A percentile compares a stretch with the other conserved stretches of the same genome.
phyloP scores from a whole-genome alignment of 2,888 invertebrate species.

The Tanypteryx hageni region DNA sequence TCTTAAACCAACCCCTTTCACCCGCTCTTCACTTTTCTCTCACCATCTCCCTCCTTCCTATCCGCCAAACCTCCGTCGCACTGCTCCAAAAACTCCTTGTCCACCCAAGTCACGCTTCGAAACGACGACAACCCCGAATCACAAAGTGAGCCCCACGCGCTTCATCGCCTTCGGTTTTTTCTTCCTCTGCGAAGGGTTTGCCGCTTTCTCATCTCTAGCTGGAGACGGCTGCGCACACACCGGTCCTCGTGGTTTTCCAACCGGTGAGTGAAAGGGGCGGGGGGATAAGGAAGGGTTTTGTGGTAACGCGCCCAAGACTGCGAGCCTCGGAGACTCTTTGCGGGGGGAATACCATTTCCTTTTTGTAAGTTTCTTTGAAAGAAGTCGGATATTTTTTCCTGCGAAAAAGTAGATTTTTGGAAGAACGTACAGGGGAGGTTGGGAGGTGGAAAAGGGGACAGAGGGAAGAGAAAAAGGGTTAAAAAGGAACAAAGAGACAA shows the following conservation, averaged over 20 bases:
- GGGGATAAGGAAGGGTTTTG: not conserved
- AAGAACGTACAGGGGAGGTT: not conserved
- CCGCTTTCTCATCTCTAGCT: slow-evolving; percentile 21
- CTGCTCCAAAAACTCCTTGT: not conserved
- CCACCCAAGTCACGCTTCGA: slow-evolving; percentile 44
- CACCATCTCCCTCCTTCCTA: not conserved
- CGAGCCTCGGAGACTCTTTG: not conserved
- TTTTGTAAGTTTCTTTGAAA: not conserved
- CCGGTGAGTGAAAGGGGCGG: not conserved
- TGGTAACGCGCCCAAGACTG: not conserved
- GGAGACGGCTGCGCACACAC: not conserved
- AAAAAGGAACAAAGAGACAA: slow-evolving; percentile 7
- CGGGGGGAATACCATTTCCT: not conserved
- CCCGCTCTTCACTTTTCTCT: not conserved
- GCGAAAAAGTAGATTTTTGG: not conserved
- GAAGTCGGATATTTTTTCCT: not conserved
- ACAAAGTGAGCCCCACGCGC: slow-evolving; percentile 6
- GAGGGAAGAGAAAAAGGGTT: not conserved
- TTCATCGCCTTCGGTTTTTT: not conserved
- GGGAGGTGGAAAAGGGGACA: not conserved
- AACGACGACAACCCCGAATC: slow-evolving; percentile 35
- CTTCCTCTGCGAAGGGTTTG: not conserved
- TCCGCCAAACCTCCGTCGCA: not conserved
- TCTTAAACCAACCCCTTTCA: not conserved
- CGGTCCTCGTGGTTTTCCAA: not conserved